Evolutionary conservation across 2,888 invertebrate genomes (phyloP).

Genomic region (Branchipolynoe longqiensis): DNA sequence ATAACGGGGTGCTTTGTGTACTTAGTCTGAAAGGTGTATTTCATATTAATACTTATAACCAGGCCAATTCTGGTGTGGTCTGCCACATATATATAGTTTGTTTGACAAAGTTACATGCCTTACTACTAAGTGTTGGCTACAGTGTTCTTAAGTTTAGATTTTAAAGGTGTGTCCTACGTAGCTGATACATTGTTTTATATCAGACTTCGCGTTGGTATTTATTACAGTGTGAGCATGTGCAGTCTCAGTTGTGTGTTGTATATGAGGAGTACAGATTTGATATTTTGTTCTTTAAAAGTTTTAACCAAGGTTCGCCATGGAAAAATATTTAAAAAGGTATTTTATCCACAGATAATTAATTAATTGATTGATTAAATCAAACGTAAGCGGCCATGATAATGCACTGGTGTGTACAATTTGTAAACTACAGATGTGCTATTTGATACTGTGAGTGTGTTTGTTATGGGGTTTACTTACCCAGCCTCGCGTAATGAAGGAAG

Average conservation of each 20-base stretch:
- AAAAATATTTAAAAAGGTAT: background rate
- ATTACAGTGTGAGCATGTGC: conserved; percentile 41
- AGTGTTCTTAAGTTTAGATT: conserved; percentile 56
- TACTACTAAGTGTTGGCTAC: conserved; percentile 51
- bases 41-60: background rate
- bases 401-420: background rate
- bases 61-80: conserved; percentile 2
- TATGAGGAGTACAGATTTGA: background rate
- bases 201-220: conserved; percentile 44
- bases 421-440: too few relatives aligned
- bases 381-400: background rate
- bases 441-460: too few relatives aligned
- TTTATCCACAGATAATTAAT: conserved; percentile 17
- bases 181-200: conserved; percentile 54
- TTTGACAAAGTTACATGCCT: conserved; percentile 52
- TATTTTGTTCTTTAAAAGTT: background rate
- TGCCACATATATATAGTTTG: conserved; percentile 38
- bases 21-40: conserved; percentile 26
- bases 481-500: too few relatives aligned
- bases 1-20: conserved; percentile 41
- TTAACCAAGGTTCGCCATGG: conserved; percentile 24
- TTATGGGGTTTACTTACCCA: too few relatives aligned
- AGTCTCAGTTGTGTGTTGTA: conserved; percentile 50
- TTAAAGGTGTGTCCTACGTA: conserved; percentile 45
- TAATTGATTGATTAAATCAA: background rate